These are phyloP conservation scores for Gari tellinella DNA, from an alignment of 2,888 invertebrate genomes.

Conservation along the genomic window DNA sequence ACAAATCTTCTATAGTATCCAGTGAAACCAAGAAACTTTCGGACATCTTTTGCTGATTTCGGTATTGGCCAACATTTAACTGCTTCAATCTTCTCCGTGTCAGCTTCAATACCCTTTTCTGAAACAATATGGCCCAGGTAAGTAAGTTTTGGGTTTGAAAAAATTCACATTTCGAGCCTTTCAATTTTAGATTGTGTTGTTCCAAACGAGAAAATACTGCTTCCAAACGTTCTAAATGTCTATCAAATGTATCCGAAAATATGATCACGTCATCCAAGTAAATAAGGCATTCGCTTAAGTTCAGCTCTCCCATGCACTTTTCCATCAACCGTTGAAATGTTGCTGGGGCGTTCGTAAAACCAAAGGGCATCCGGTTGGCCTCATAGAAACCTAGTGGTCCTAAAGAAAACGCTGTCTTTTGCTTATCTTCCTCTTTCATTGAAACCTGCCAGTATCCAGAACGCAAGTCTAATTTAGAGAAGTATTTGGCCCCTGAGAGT, in stretches of 20 bases:
- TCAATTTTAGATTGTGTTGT: constrained; percentile 20
- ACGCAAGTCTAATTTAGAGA: constrained; percentile 14
- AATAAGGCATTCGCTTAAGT: constrained; percentile 30
- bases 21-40: constrained; percentile 23
- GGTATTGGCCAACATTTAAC: constrained; percentile 25
- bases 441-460: constrained; percentile 25
- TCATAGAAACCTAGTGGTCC: constrained; percentile 21
- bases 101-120: constrained; percentile 17
- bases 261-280: constrained; percentile 31
- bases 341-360: constrained; percentile 15
- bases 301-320: constrained; percentile 30
- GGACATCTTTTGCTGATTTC: constrained; percentile 10
- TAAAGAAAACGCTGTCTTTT: constrained; percentile 23
- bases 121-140: constrained; percentile 27
- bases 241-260: constrained; percentile 12
- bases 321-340: constrained; percentile 35
- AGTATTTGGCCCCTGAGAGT: constrained; percentile 18
- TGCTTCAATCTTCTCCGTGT: constrained; percentile 19
- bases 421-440: constrained; percentile 23
- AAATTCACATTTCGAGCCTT: constrained; percentile 33
- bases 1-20: constrained; percentile 25
- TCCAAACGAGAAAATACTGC: constrained; percentile 13
- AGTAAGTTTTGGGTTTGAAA: constrained; percentile 15
- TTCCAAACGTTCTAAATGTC: constrained; percentile 9
- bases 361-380: constrained; percentile 24